Evolutionary conservation across 2,888 invertebrate genomes (phyloP).

Genomic region (Frankliniella intonsa): DNA sequence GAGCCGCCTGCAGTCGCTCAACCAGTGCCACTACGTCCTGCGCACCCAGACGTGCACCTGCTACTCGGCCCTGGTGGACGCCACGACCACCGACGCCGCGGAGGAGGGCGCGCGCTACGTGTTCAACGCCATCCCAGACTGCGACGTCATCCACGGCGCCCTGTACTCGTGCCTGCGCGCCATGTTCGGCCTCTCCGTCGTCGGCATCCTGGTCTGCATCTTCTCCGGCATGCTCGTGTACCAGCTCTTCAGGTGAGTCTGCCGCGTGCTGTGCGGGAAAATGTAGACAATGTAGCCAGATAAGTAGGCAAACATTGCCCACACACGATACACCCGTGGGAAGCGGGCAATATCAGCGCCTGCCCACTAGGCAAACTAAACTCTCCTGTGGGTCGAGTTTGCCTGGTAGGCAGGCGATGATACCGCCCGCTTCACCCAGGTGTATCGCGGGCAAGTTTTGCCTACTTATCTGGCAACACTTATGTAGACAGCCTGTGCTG

Average conservation of each 20-base stretch:
- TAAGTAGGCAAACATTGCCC: too few relatives aligned
- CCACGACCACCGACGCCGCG: conserved; percentile 51
- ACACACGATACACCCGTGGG: too few relatives aligned
- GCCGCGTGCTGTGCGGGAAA: too few relatives aligned
- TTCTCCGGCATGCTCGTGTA: conserved; percentile 90
- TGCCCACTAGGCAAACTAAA: too few relatives aligned
- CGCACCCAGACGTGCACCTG: conserved; percentile 74
- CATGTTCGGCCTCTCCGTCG: conserved; percentile 85
- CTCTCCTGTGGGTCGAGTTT: too few relatives aligned
- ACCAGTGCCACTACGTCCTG: conserved; percentile 81
- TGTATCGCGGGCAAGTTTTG: too few relatives aligned
- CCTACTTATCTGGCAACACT: too few relatives aligned
- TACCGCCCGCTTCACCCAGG: too few relatives aligned
- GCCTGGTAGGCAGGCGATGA: too few relatives aligned
- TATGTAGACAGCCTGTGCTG: too few relatives aligned
- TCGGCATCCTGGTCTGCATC: conserved; percentile 84
- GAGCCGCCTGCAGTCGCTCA: conserved; percentile 75
- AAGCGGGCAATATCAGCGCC: too few relatives aligned
- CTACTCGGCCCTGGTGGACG: conserved; percentile 66
- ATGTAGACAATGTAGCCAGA: too few relatives aligned
- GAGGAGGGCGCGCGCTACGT: conserved; percentile 70
- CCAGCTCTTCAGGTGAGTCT: conserved; percentile 67
- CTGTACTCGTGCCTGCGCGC: conserved; percentile 82
- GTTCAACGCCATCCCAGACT: conserved; percentile 80
- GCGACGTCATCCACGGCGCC: conserved; percentile 86